Base-by-base conservation (phyloP, 1,140 invertebrate species). In the Panagrolaimus sp. region DNA sequence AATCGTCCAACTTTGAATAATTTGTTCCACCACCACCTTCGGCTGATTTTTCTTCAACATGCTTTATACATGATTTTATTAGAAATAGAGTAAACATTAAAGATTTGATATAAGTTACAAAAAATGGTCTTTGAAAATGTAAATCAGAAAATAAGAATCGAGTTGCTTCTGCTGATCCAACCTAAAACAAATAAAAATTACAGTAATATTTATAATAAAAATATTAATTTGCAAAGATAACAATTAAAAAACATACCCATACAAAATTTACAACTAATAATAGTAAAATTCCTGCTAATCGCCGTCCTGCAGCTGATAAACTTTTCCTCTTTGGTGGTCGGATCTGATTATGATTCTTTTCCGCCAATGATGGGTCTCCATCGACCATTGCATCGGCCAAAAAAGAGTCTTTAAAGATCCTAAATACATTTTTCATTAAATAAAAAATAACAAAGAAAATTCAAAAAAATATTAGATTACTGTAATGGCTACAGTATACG, bases 81-180 rank as follows among this genome's bases (percentile, higher is more conserved):
- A 77, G 43, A 65, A 76, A 73, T 24, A 77, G 12, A 9, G 76
- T 68, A 63, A 77, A 76, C 64, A 78, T 55, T 65, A 74, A 78
- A 17, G 63, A 69, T 38, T 78, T 78, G 24, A 74, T 62, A 38
- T 77, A 79, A 10, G 76, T 74, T 15, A 63, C 55, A 48, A 77
- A 79, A 43, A 77, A 75, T 1, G 76, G 76, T 14, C 76, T 44
- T 55, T 72, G 67, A 46, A 79, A 76, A 44, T 77, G 44, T 17
- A 79, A 58, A 70, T 77, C 76, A 43, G 70, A 52, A 62, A 79
- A 77, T 17, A 77, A 43, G 63, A 79, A 73, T 24, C 71, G 76
- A 9, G 75, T 78, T 21, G 76, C n/a, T 58, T 76, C 75, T 15
- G 75, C 68, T 7, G 65, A 75, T 32, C 55, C 32, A 28, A 38